A percentile compares a stretch with the other conserved stretches of the same genome.
These are phyloP conservation scores for Isurus oxyrinchus DNA, from an alignment of 2,113 vertebrate species.

Conservation along the genomic window DNA sequence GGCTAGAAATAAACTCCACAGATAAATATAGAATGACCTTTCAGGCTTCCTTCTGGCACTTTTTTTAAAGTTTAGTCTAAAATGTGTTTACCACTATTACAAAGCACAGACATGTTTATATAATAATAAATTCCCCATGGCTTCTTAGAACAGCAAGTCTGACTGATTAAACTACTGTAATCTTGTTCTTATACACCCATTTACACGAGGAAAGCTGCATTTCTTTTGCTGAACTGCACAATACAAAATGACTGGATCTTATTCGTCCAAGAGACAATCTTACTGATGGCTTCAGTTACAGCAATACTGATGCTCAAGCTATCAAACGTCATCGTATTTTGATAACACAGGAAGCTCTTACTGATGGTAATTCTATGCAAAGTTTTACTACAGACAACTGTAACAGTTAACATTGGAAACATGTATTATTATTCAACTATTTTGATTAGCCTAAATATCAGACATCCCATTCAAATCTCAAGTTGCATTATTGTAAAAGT, in stretches of 20 bases:
- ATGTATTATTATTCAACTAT: neutral
- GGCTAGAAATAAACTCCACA: neutral
- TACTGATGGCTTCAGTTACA: neutral
- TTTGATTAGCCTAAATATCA: neutral
- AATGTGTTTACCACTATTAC: neutral
- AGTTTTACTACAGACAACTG: neutral
- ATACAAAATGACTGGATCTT: neutral
- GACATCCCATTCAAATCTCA: neutral
- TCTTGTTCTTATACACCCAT: neutral
- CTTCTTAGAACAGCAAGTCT: neutral
- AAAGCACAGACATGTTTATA: neutral
- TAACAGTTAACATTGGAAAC: neutral
- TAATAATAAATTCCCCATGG: neutral
- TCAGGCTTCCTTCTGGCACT: neutral
- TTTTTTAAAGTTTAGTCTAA: neutral
- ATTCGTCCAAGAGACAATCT: neutral
- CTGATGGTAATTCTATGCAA: neutral
- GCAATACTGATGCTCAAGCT: neutral
- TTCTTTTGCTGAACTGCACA: neutral
- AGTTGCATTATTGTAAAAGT: neutral
- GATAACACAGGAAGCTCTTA: neutral
- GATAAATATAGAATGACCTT: neutral
- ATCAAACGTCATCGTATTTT: neutral
- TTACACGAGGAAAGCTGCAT: neutral
- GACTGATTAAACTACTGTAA: neutral